phyloP scores from a whole-genome alignment of 2,888 invertebrate species.

The Scelioninae gen. 1 region DNA sequence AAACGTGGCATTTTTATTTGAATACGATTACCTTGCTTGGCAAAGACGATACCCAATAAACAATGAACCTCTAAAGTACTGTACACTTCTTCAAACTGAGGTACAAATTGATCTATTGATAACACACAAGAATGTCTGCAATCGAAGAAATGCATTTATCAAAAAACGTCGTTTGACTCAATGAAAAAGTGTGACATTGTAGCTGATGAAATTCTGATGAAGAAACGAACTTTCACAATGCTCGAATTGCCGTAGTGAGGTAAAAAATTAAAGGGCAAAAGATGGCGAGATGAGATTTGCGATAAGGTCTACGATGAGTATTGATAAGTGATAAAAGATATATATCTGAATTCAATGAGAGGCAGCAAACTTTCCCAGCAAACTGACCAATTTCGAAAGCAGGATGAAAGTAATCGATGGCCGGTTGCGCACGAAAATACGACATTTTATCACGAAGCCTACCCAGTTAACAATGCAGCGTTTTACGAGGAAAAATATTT shows the following conservation, averaged over 20 bases:
- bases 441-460: conserved; percentile 29
- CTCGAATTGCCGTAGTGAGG: conserved; percentile 17
- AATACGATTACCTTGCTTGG: neutral
- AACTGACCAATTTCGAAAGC: conserved; percentile 54
- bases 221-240: conserved; percentile 47
- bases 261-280: conserved; percentile 37
- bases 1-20: conserved; percentile 65
- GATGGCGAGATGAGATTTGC: conserved; percentile 33
- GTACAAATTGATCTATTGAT: too few relatives aligned
- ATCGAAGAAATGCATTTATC: conserved; percentile 7
- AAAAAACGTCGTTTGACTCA: conserved; percentile 27
- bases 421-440: conserved; percentile 22
- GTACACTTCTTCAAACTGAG: too few relatives aligned
- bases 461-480: conserved; percentile 1
- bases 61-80: conserved; percentile 1
- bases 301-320: conserved; percentile 49
- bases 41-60: neutral
- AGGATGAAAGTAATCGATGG: conserved; percentile 42
- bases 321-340: conserved; percentile 66
- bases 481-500: neutral
- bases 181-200: conserved; percentile 48
- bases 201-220: conserved; percentile 57
- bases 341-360: conserved; percentile 19
- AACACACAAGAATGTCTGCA: too few relatives aligned
- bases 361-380: conserved; percentile 40